A percentile compares a stretch with the other conserved stretches of the same genome.
Evolutionary conservation across 37 sponge, comb jelly and placozoan species (phyloP).

Genomic region (Oscarella lobularis): DNA sequence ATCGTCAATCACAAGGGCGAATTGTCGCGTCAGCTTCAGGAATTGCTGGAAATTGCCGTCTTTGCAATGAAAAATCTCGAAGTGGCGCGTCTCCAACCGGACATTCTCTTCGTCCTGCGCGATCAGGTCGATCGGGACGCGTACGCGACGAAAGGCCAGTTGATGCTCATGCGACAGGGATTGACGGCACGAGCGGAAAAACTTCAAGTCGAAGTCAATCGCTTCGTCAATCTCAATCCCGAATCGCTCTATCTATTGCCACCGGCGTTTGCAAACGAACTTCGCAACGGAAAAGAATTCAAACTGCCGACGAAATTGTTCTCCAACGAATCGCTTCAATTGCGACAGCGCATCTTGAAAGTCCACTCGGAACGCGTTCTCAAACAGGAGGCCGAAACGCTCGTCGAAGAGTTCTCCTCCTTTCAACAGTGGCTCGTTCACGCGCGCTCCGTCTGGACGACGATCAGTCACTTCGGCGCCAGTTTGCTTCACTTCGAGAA

Average conservation of each 20-base stretch:
- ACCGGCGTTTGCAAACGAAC: background rate
- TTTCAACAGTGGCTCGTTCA: background rate
- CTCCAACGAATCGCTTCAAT: background rate
- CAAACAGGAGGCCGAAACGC: too few species aligned
- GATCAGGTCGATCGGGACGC: background rate
- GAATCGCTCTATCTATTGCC: background rate
- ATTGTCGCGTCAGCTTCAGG: background rate
- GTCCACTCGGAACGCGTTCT: too few species aligned
- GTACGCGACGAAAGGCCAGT: background rate
- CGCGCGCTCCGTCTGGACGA: background rate
- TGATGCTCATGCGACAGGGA: background rate
- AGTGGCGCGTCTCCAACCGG: background rate
- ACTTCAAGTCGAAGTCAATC: background rate
- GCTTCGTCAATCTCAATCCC: background rate
- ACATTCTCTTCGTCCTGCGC: background rate
- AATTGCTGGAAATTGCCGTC: background rate
- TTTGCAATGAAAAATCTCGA: background rate
- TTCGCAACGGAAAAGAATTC: background rate
- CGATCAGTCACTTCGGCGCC: background rate
- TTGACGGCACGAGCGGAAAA: background rate
- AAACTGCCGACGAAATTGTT: background rate
- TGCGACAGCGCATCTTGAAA: background rate
- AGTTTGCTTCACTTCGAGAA: background rate
- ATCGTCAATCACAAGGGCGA: background rate
- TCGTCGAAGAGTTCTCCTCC: background rate